Evolutionary conservation across 2,113 vertebrate genomes (phyloP).

Genomic region (Rattus norvegicus): DNA sequence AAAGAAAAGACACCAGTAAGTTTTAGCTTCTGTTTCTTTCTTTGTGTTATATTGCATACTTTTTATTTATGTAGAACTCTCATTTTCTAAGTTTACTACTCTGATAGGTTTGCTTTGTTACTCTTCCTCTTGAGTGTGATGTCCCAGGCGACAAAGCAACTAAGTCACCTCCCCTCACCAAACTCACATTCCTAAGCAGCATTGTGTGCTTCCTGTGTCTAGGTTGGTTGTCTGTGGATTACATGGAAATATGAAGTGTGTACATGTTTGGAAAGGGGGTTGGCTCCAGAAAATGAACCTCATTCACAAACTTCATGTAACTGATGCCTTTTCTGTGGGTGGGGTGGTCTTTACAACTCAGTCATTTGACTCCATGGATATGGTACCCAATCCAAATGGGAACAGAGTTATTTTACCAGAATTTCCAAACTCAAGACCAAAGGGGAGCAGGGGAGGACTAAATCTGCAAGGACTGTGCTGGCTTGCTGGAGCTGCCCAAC

Average conservation of each 20-base stretch:
- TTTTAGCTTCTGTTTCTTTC: not conserved
- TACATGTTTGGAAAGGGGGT: not conserved
- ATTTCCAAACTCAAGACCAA: conserved; percentile 7
- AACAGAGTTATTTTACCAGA: not conserved
- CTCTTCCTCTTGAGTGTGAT: not conserved
- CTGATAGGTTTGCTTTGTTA: not conserved
- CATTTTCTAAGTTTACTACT: conserved; percentile 34
- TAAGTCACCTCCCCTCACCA: not conserved
- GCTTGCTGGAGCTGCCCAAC: fast-evolving
- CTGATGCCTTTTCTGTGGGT: not conserved
- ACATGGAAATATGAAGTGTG: not conserved
- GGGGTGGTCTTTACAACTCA: not conserved
- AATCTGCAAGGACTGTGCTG: not conserved
- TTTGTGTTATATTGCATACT: not conserved
- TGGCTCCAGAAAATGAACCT: conserved; percentile 2
- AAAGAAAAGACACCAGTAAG: not conserved
- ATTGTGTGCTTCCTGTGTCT: not conserved
- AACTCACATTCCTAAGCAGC: not conserved
- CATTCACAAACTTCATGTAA: not conserved
- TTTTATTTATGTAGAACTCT: not conserved
- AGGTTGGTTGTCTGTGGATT: not conserved
- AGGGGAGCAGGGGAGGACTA: not conserved
- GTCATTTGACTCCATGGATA: not conserved
- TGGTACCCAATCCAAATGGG: not conserved
- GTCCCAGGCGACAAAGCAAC: not conserved